Base-by-base conservation (phyloP, 2,113 vertebrate species). In the Coptodon rendalli region DNA sequence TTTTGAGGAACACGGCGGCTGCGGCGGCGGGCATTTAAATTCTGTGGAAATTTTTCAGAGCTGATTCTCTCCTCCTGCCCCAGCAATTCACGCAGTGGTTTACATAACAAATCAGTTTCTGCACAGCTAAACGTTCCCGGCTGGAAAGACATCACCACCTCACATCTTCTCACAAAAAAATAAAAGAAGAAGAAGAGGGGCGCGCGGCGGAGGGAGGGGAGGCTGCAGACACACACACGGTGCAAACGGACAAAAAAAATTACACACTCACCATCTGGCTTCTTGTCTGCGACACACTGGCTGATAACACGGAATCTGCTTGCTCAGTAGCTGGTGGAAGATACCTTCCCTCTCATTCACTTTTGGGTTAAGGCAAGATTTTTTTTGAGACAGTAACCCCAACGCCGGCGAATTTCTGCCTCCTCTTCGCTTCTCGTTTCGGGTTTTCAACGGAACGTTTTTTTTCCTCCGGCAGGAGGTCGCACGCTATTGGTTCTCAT, bases 211-310 rank as follows among this genome's bases (percentile, higher is more conserved):
- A 86, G 81, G 88, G 88, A 86, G 78, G 91, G 68, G 87, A 88
- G 89, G 80, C 93, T 89, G 91, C 89, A 73, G 90, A 68, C 63
- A 85, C 86, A 81, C 85, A 83, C 85, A 84, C 83, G 73, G 82
- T 48, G 54, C 61, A 9, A 9, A 86, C 53, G 11, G 87, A 11
- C 80, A 80, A 56, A 57, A 78, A 45, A 53, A 81, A 27, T 45
- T 45, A 90, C 14, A 7, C 91, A 94, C 96, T 97, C 92, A 96
- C 96, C 96, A 97, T 97, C 94, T 96, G 95, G 66, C 89, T 92
- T 80, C 59, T 91, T 57, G 71, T 91, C 71, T 90, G 84, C 80
- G 71, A 85, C 82, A 78, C 87, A 17, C 89, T 31, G 86, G 81
- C 82, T 63, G 85, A 48, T 22, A 88, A 88, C 80, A 52, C 52